A percentile compares a stretch with the other conserved stretches of the same genome.
Evolutionary conservation across 1,140 invertebrate species (phyloP).

Genomic region (Drosophila saltans): DNA sequence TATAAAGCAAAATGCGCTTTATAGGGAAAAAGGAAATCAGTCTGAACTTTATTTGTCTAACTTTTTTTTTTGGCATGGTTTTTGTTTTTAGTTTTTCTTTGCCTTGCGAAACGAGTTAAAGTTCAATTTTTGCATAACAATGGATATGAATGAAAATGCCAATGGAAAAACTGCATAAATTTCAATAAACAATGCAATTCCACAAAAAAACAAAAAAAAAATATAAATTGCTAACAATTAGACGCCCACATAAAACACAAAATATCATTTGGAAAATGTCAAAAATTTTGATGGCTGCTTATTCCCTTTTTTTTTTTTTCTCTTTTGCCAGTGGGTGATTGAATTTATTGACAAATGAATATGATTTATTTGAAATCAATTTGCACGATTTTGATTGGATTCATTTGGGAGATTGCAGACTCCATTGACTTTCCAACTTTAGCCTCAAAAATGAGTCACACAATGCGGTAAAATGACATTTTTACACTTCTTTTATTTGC

Average conservation of each 20-base stretch:
- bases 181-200: conserved; percentile 46
- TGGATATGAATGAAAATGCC: conserved; percentile 60
- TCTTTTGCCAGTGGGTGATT: conserved; percentile 54
- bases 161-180: conserved; percentile 61
- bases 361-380: conserved; percentile 65
- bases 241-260: conserved; percentile 65
- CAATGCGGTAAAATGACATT: conserved; percentile 23
- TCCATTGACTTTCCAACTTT: conserved; percentile 6
- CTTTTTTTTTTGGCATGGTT: not conserved
- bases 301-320: conserved; percentile 16
- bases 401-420: not conserved
- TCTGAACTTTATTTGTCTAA: conserved; percentile 27
- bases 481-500: conserved; percentile 17
- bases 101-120: conserved; percentile 23
- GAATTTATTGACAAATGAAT: conserved; percentile 58
- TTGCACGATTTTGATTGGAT: conserved; percentile 38
- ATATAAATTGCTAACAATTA: conserved; percentile 66
- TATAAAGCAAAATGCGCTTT: too few species aligned
- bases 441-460: conserved; percentile 19
- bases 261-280: conserved; percentile 48
- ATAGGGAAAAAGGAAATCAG: conserved; percentile 29
- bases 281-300: conserved; percentile 20
- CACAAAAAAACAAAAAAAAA: conserved; percentile 28
- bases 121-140: conserved; percentile 55
- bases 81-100: conserved; percentile 31